A percentile compares a stretch with the other conserved stretches of the same genome.
Evolutionary conservation across 2,113 vertebrate genomes (phyloP).

Genomic region (Anarhynchus alexandrinus): DNA sequence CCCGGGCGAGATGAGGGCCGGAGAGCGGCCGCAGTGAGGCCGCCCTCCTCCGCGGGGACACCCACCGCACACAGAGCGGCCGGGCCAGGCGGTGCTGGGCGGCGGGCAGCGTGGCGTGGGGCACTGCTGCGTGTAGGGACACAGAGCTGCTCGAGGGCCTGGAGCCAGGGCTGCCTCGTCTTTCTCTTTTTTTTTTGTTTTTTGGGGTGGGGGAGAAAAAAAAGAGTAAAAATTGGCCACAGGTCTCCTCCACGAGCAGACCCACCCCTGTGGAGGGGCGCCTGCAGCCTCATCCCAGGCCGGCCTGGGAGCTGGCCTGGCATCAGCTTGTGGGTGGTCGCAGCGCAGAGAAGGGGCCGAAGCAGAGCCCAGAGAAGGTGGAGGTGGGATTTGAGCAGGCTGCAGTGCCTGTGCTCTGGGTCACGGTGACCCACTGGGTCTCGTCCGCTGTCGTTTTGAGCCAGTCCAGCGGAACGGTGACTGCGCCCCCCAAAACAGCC

Average conservation of each 20-base stretch:
- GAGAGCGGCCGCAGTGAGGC: neutral
- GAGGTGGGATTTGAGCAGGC: neutral
- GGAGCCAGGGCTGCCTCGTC: no score
- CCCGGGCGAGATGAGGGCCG: neutral
- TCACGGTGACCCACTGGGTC: fast-evolving
- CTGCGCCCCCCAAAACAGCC: fast-evolving
- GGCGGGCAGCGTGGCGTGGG: fast-evolving
- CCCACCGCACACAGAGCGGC: neutral
- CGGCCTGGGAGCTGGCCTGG: neutral
- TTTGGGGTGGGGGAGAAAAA: no score
- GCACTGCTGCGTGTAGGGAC: fast-evolving
- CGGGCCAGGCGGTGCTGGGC: fast-evolving
- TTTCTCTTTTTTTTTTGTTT: no score
- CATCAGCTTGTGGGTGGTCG: no score
- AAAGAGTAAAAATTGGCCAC: fast-evolving
- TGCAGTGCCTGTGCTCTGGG: fast-evolving
- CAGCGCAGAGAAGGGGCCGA: no score
- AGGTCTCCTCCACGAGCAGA: neutral
- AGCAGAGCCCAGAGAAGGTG: neutral
- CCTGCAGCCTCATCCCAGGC: neutral
- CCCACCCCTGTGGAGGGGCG: fast-evolving
- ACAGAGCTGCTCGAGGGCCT: neutral
- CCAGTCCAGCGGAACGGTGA: neutral
- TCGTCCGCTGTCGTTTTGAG: fast-evolving
- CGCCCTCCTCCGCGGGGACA: no score